Base-by-base conservation (phyloP, 2,113 vertebrate species). In the Epinephelus lanceolatus region DNA sequence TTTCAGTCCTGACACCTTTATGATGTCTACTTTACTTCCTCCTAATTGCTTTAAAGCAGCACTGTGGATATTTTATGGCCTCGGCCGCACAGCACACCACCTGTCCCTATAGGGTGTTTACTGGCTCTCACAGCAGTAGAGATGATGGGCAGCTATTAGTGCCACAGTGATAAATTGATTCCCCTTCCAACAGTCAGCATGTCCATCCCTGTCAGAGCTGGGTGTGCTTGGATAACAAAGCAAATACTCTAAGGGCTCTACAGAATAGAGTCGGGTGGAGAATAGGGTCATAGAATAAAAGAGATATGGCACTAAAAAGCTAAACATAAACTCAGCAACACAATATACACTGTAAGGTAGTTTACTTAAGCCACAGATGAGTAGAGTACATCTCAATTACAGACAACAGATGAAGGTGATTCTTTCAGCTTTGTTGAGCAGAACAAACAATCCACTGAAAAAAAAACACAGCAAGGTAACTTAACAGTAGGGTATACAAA, bases 71-170 rank as follows among this genome's bases (percentile, higher is more conserved):
- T 65, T 91, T 92, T 92, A 92, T 88, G 65, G 70, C 78, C 86
- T 76, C 47, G 19, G 11, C 52, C 1, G 55, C 37, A 30, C 70
- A 86, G 82, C 75, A 73, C 77, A 86, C 84, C 91, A 91, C 78
- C 89, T 89, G 87, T 84, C 69, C 72, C 76, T 78, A 63, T 60
- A 21, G 6, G 49, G 76, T 51, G 57, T 81, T 84, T 90, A 83
- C 65, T 55, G 65, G 27, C 84, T 88, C 70, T 72, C 77, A 80
- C 49, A 37, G 62, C 66, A 81, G 65, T 81, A 74, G 62, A 74
- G 61, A 84, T 92, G 78, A 92, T 85, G 52, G 74, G 83, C 71
- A 55, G 76, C 82, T 88, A 89, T 93, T 88, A 87, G 78, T 75
- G 84, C 40, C 57, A 71, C 53, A 21, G n/a, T 83, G 82, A 90